Evolutionary conservation across 2,113 vertebrate genomes (phyloP).

Genomic region (Sturnus vulgaris): DNA sequence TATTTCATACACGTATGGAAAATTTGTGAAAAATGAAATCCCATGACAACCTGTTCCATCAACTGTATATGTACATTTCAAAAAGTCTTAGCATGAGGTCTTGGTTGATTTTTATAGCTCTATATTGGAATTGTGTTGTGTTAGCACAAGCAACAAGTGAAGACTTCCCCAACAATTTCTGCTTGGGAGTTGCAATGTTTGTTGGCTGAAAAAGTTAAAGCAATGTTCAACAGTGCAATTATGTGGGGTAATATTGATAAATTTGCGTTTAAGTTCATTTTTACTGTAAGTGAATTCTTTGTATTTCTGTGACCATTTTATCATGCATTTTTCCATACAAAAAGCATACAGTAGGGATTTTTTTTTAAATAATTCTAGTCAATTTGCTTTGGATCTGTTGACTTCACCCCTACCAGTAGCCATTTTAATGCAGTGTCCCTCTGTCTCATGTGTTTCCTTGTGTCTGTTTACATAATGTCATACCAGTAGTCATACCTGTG

Average conservation of each 20-base stretch:
- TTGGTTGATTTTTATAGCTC: background rate
- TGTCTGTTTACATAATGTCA: background rate
- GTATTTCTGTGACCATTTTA: background rate
- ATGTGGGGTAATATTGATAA: background rate
- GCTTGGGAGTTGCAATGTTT: background rate
- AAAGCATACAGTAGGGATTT: conserved; percentile 36
- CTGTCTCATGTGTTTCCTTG: background rate
- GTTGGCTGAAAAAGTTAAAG: background rate
- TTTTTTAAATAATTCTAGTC: background rate
- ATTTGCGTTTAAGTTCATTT: background rate
- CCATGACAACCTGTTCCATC: background rate
- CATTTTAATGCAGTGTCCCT: background rate
- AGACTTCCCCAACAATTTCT: background rate
- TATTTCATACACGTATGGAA: background rate
- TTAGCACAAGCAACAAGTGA: background rate
- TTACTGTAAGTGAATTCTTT: background rate
- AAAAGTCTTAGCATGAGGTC: background rate
- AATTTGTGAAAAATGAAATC: background rate
- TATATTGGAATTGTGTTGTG: background rate
- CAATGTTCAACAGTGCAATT: background rate
- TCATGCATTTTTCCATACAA: background rate
- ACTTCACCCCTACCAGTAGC: background rate
- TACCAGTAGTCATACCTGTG: background rate
- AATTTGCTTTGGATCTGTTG: background rate
- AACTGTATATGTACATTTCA: accelerated